These are phyloP conservation scores for Toxotes jaculatrix DNA, from an alignment of 2,113 vertebrate species.

Conservation along the genomic window DNA sequence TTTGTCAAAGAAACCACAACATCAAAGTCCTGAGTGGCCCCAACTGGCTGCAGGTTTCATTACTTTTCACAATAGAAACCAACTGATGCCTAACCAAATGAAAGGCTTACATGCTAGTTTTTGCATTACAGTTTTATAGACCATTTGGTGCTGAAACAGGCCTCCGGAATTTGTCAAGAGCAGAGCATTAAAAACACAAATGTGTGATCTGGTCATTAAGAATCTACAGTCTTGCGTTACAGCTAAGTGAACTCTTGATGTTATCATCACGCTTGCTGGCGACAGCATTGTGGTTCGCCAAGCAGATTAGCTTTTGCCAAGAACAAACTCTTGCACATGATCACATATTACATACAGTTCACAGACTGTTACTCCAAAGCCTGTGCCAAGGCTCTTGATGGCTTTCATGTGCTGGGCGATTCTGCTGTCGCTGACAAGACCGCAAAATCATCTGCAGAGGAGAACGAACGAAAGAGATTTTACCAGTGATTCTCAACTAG, in stretches of 20 bases:
- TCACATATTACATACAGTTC: slow-evolving; percentile 9
- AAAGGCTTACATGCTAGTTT: neutral
- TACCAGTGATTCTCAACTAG: too few species aligned
- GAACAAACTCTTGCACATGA: slow-evolving; percentile 37
- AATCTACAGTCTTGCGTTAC: neutral
- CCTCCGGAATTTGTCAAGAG: neutral
- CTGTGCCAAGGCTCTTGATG: slow-evolving; percentile 8
- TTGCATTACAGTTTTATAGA: neutral
- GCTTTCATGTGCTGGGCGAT: neutral
- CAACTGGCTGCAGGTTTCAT: neutral
- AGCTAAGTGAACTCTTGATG: neutral
- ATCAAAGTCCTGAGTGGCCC: neutral
- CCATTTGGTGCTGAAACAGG: neutral
- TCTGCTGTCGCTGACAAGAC: slow-evolving; percentile 3
- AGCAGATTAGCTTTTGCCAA: slow-evolving; percentile 14
- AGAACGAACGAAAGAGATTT: too few species aligned
- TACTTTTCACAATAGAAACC: neutral
- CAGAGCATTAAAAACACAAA: neutral
- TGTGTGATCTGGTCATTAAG: neutral
- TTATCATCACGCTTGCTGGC: slow-evolving; percentile 1
- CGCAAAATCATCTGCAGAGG: neutral
- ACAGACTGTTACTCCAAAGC: slow-evolving; percentile 29
- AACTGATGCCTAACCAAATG: neutral
- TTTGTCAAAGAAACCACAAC: neutral
- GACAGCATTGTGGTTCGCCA: neutral